phyloP scores from a whole-genome alignment of 2,797 vertebrate genomes.

The Coccyzus lansbergi region DNA sequence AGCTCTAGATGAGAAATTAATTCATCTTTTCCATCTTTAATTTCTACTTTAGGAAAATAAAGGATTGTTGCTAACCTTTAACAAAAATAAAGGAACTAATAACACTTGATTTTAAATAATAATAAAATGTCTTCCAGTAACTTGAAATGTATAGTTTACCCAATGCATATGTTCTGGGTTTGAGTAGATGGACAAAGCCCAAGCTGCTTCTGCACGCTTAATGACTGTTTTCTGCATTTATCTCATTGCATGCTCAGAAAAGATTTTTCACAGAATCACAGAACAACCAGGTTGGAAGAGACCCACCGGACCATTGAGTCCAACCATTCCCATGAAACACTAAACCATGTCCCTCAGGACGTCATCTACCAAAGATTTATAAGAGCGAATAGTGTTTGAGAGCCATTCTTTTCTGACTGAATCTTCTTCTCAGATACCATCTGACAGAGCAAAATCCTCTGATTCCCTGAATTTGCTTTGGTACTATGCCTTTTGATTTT shows the following conservation, averaged over 20 bases:
- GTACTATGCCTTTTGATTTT: no score
- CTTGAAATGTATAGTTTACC: neutral
- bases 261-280: no score
- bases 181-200: neutral
- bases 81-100: neutral
- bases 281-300: no score
- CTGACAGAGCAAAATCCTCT: no score
- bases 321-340: no score
- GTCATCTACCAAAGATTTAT: no score
- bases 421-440: no score
- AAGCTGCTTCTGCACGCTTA: neutral
- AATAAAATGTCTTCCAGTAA: neutral
- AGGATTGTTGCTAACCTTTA: neutral
- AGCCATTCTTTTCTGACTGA: no score
- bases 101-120: neutral
- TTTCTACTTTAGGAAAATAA: neutral
- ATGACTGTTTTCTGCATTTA: neutral
- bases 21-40: neutral
- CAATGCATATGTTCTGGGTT: neutral
- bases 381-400: no score
- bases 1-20: neutral
- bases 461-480: no score
- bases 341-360: no score
- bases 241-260: neutral
- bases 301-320: no score